Evolutionary conservation across 2,888 invertebrate genomes (phyloP).

Genomic region (Allolobophora icterica): DNA sequence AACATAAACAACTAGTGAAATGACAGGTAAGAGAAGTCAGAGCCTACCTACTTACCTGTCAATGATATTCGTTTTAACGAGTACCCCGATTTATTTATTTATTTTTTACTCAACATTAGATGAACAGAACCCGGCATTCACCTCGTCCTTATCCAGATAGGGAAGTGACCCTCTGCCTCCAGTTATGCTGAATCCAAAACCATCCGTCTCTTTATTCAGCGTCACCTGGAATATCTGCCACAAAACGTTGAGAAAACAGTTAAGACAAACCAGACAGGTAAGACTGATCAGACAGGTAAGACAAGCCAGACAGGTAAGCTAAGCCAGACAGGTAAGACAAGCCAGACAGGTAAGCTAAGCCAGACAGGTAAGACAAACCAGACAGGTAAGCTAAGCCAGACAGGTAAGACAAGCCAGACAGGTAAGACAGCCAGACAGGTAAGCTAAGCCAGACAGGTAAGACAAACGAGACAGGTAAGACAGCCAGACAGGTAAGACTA

Average conservation of each 20-base stretch:
- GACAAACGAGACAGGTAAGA: too few species aligned
- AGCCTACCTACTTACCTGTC: too few species aligned
- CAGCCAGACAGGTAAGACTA: too few species aligned
- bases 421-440: background rate
- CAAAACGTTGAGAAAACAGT: background rate
- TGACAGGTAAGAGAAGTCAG: too few species aligned
- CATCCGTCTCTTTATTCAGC: background rate
- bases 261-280: background rate
- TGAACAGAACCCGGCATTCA: background rate
- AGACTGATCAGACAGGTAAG: background rate
- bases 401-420: background rate
- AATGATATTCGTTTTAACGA: too few species aligned
- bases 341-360: too few species aligned
- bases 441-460: too few species aligned
- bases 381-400: too few species aligned
- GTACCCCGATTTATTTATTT: background rate
- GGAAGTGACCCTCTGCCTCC: conserved; percentile 3
- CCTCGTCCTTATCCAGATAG: conserved; percentile 6
- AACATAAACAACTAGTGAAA: background rate
- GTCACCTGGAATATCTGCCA: conserved; percentile 26
- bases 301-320: too few species aligned
- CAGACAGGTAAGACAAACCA: background rate
- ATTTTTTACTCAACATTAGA: background rate
- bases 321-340: too few species aligned
- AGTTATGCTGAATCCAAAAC: conserved; percentile 5